Conservation (phyloP, 2,797 vertebrate genomes). For the Dipus sagitta region DNA sequence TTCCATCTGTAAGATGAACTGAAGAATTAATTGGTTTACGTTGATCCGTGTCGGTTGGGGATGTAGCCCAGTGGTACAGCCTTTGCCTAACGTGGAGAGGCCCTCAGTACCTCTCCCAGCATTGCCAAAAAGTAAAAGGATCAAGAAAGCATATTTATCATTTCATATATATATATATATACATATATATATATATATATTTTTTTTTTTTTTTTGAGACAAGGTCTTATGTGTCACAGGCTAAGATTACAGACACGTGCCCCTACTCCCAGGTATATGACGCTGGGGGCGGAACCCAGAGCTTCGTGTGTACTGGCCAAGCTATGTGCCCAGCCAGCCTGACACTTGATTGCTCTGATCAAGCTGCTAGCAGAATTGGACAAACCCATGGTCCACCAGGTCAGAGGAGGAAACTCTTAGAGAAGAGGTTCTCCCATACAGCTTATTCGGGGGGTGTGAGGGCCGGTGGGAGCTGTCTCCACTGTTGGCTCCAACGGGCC, state of each 20-base stretch:
- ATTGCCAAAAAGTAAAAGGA: neutral
- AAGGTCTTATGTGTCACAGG: too few relatives aligned
- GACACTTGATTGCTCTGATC: neutral
- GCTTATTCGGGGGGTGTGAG: neutral
- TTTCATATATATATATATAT: too few relatives aligned
- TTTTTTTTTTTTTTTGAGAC: too few relatives aligned
- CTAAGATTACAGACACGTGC: too few relatives aligned
- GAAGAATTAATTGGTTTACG: constrained; percentile 13
- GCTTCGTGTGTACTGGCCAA: neutral
- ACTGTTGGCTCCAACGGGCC: neutral
- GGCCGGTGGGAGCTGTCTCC: neutral
- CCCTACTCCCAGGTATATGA: too few relatives aligned
- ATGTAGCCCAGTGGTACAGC: neutral
- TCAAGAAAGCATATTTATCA: neutral
- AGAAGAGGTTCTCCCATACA: neutral
- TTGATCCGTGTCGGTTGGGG: neutral
- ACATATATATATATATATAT: too few relatives aligned
- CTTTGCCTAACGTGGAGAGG: neutral
- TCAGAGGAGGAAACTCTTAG: too few relatives aligned
- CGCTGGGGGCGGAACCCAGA: too few relatives aligned
- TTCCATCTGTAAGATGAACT: neutral
- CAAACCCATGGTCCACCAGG: too few relatives aligned
- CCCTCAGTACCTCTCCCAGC: neutral
- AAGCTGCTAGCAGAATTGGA: neutral
- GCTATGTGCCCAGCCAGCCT: neutral